These are phyloP conservation scores for Brachylomia viminalis DNA, from an alignment of 2,888 invertebrate genomes.

Conservation along the genomic window DNA sequence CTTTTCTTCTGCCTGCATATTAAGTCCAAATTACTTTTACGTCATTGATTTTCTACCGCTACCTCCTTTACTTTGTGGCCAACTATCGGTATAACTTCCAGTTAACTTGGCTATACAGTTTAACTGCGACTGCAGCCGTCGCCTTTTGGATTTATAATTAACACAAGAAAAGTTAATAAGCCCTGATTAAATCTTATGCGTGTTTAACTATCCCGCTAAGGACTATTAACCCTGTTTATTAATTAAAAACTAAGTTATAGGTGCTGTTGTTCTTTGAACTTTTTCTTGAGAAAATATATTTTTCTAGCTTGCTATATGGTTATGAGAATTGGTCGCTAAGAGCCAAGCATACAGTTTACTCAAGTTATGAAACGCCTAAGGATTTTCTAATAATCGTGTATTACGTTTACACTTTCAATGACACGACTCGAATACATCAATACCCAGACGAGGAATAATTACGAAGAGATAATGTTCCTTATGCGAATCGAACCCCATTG, in stretches of 20 bases:
- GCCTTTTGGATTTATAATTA: conserved; percentile 76
- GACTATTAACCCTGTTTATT: conserved; percentile 35
- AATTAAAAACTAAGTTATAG: conserved; percentile 35
- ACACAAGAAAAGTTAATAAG: conserved; percentile 70
- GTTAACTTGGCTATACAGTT: conserved; percentile 79
- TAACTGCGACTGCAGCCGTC: conserved; percentile 74
- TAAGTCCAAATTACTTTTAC: background rate
- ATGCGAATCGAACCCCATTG: too few relatives aligned
- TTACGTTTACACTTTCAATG: too few relatives aligned
- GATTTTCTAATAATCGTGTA: too few relatives aligned
- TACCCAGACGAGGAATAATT: too few relatives aligned
- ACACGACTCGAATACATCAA: too few relatives aligned
- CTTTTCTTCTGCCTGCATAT: background rate
- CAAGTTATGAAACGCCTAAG: too few relatives aligned
- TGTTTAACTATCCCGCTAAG: conserved; percentile 39
- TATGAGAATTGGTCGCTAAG: background rate
- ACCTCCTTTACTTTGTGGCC: conserved; percentile 54
- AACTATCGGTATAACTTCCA: conserved; percentile 74
- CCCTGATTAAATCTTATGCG: conserved; percentile 59
- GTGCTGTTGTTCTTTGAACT: background rate
- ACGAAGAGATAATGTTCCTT: too few relatives aligned
- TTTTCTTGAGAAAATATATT: background rate
- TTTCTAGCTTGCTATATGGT: background rate
- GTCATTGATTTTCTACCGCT: conserved; percentile 12
- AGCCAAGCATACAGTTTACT: too few relatives aligned